A percentile compares a stretch with the other conserved stretches of the same genome.
Conservation (phyloP, 2,797 vertebrate genomes). For the Toxotes lorentzi region DNA sequence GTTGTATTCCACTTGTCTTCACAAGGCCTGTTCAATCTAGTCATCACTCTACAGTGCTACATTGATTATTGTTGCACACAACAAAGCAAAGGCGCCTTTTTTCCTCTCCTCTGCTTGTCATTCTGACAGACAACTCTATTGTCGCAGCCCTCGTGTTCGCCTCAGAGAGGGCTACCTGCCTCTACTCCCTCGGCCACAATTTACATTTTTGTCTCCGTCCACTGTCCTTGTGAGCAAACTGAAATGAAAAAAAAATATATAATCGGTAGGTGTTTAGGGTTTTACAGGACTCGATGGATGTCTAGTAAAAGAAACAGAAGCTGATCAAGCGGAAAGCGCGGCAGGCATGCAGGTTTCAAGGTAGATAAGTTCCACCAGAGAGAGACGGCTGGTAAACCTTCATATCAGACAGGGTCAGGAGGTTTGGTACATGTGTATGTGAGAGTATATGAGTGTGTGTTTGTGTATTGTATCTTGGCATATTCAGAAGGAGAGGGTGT, state of each 20-base stretch:
- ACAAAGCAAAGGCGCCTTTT: conserved; percentile 24
- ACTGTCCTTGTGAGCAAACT: conserved; percentile 27
- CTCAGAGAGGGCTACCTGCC: conserved; percentile 19
- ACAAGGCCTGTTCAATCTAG: conserved; percentile 38
- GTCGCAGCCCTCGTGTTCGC: conserved; percentile 23
- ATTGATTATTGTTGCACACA: conserved; percentile 15
- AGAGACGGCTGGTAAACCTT: conserved; percentile 67
- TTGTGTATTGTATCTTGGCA: conserved; percentile 25
- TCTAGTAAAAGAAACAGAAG: conserved; percentile 50
- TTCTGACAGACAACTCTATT: conserved; percentile 46
- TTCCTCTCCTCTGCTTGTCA: conserved; percentile 12
- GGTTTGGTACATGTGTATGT: conserved; percentile 23
- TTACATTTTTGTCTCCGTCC: conserved; percentile 4
- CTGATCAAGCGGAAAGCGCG: conserved; percentile 45
- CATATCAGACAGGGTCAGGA: conserved; percentile 71
- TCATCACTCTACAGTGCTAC: conserved; percentile 11
- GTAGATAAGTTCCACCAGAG: conserved; percentile 68
- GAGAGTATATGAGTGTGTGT: conserved; percentile 25
- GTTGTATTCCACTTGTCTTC: conserved; percentile 41
- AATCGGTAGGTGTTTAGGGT: conserved; percentile 15
- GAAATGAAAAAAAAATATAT: conserved; percentile 41
- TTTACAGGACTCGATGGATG: conserved; percentile 52
- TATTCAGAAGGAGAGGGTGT: conserved; percentile 46
- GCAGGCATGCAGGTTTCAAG: conserved; percentile 57
- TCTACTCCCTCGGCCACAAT: neutral